These are phyloP conservation scores for Galendromus occidentalis DNA, from an alignment of 1,140 invertebrate genomes.

Conservation along the genomic window DNA sequence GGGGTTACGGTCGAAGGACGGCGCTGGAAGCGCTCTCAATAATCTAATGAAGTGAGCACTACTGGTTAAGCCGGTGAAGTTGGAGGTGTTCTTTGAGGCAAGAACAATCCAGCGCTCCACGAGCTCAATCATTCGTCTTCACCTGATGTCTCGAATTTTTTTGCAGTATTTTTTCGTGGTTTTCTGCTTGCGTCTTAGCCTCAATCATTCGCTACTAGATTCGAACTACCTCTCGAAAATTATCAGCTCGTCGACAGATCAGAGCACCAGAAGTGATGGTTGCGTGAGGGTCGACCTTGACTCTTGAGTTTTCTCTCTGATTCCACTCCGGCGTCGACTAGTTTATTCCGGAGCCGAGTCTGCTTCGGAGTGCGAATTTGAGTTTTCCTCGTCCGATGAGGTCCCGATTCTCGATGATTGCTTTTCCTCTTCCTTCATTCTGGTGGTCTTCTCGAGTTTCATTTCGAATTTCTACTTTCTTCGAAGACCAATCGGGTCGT, in stretches of 20 bases:
- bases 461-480: not conserved
- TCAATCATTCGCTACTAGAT: not conserved
- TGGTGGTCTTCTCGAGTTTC: not conserved
- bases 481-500: not conserved
- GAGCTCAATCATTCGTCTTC: not conserved
- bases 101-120: not conserved
- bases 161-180: not conserved
- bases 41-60: not conserved
- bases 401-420: no score
- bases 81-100: no score
- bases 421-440: not conserved
- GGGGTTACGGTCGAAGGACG: conserved; percentile 2
- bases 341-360: no score
- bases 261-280: no score
- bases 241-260: no score
- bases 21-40: conserved; percentile 8
- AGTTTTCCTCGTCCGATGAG: no score
- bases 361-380: no score
- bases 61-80: not conserved
- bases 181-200: not conserved
- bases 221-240: not conserved
- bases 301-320: no score
- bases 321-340: no score
- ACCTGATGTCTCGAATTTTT: not conserved
- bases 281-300: no score